These are phyloP conservation scores for Microctenopoma steveboyesi DNA, from an alignment of 2,797 vertebrate species.

Conservation along the genomic window DNA sequence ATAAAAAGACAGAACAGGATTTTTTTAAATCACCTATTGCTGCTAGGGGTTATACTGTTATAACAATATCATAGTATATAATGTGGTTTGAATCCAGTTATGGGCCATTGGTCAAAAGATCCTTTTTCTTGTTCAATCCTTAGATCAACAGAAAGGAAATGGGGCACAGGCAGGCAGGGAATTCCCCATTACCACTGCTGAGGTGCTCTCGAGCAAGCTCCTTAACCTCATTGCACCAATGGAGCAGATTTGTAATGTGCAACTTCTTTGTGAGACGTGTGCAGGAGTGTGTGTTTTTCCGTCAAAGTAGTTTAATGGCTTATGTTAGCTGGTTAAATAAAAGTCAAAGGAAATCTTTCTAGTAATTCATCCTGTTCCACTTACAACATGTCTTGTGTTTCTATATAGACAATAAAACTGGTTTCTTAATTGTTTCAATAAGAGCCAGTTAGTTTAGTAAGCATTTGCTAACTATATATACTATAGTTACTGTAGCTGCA, in stretches of 20 bases:
- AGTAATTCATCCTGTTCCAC: background rate
- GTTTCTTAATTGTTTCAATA: no score
- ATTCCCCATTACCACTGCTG: background rate
- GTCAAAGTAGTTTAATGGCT: background rate
- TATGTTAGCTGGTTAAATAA: background rate
- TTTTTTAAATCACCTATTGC: background rate
- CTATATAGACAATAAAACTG: no score
- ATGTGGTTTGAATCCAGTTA: background rate
- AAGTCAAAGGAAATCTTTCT: background rate
- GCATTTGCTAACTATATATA: no score
- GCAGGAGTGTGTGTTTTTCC: background rate
- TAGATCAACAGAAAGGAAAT: background rate
- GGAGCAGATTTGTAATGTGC: background rate
- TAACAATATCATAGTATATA: background rate
- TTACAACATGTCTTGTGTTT: no score
- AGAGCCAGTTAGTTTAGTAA: no score
- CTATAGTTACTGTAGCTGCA: no score
- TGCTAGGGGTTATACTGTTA: background rate
- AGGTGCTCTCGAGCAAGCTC: background rate
- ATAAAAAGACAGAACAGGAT: background rate
- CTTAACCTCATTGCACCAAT: background rate
- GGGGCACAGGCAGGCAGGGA: background rate
- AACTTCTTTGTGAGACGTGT: background rate
- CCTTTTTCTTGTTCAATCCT: background rate
- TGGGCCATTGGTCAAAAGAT: background rate